Conservation (phyloP, 2,888 invertebrate species). For the Troilus luridus region DNA sequence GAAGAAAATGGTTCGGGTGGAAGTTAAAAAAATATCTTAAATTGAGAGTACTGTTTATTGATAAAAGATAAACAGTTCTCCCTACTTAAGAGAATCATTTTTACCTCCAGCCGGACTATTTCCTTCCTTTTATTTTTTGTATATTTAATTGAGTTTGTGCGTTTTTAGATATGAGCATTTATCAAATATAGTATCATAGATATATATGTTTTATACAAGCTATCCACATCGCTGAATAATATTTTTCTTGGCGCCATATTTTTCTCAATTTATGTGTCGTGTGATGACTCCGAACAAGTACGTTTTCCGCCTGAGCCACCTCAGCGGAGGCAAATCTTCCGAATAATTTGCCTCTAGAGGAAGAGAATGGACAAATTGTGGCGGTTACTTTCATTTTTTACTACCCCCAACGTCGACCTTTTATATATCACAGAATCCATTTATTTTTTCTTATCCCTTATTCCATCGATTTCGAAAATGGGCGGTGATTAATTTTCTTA, state of each 20-base stretch:
- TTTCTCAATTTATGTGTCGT: constrained; percentile 12
- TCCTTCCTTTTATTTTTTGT: no score
- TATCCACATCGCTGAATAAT: not conserved
- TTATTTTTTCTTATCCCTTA: not conserved
- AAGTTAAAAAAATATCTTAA: no score
- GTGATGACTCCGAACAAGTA: constrained; percentile 21
- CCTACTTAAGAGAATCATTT: no score
- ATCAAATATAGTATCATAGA: not conserved
- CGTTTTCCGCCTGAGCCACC: not conserved
- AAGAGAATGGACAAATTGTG: constrained; percentile 28
- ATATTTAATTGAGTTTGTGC: no score
- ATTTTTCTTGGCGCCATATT: not conserved
- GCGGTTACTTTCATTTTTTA: constrained; percentile 21
- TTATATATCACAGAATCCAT: not conserved
- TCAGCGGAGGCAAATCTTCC: not conserved
- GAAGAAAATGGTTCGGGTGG: no score
- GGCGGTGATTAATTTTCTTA: not conserved
- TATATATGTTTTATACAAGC: not conserved
- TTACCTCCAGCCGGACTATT: no score
- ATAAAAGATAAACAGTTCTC: no score
- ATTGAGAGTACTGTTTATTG: no score
- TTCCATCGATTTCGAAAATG: not conserved
- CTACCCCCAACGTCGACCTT: not conserved
- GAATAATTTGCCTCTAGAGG: constrained; percentile 29
- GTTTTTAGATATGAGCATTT: no score